phyloP scores from a whole-genome alignment of 2,797 vertebrate genomes.

The Valencia hispanica region DNA sequence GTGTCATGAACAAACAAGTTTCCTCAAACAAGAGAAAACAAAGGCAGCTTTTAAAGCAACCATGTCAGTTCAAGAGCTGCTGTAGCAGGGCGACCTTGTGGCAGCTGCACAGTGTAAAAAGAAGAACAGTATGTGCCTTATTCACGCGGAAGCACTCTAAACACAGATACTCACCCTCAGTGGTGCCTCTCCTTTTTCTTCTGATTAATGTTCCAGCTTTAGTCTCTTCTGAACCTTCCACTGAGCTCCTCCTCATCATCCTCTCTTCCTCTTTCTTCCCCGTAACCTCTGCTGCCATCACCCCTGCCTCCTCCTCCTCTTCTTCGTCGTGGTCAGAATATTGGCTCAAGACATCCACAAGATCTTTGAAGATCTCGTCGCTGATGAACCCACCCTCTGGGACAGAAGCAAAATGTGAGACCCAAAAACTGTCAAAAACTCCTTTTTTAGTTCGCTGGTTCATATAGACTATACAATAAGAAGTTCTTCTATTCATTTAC shows the following conservation, averaged over 20 bases:
- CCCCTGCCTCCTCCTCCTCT: conserved; percentile 80
- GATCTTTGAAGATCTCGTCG: conserved; percentile 93
- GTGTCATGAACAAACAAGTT: conserved; percentile 58
- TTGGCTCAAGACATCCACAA: conserved; percentile 93
- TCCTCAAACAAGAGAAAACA: conserved; percentile 46
- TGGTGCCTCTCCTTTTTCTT: conserved; percentile 75
- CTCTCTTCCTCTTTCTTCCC: conserved; percentile 81
- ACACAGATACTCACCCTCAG: conserved; percentile 72
- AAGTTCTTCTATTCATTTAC: not conserved
- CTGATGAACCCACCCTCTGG: conserved; percentile 92
- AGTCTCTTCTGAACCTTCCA: conserved; percentile 79
- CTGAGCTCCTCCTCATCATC: conserved; percentile 74
- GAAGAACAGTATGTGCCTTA: conserved; percentile 55
- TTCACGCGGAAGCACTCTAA: conserved; percentile 18
- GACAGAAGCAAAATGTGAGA: conserved; percentile 24
- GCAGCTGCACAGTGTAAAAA: conserved; percentile 41
- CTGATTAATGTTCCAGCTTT: conserved; percentile 65
- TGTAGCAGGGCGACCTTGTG: conserved; percentile 55
- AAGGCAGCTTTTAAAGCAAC: conserved; percentile 56
- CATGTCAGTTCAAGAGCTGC: conserved; percentile 43
- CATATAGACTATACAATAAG: not conserved
- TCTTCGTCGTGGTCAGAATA: conserved; percentile 93
- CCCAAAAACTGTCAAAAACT: not conserved
- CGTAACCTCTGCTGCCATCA: conserved; percentile 66
- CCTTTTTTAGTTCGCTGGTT: not conserved